Evolutionary conservation across 2,797 vertebrate species (phyloP), one percentile per base, ranked within the genome.

Genomic region (Amazonetta brasiliensis): DNA sequence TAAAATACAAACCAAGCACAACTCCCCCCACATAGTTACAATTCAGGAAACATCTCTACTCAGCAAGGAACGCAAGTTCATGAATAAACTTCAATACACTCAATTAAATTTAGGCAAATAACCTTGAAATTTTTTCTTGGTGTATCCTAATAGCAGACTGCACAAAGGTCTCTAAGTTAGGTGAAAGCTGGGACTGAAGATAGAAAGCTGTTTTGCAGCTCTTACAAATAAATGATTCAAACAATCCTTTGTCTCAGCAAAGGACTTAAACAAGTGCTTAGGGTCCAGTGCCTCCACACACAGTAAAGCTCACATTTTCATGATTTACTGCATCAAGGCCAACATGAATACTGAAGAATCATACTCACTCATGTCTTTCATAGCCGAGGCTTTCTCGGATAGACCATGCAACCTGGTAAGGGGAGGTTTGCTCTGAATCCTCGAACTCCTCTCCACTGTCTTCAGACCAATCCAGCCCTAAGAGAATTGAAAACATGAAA

Each of bases 381-480:
- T 98, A 98, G 96, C 98, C 96, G 7, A 98, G 98, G 90, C 97
- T 96, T 94, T 99, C 98, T 96, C 98, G 98, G 87, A 98, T 97
- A 95, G 98, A 99, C 99, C 99, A 99, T 1, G 98, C 98, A 94
- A 97, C 98, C 96, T 98, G 98, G 96, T 98, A 98, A 56, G 98
- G 98, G 55, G 98, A 98, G 78, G 98, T 97, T 95, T 98, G 98
- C 92, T 99, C 99, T 20, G 98, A 98, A 95, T 98, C 98, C 67
- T 99, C 98, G 43, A 98, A 97, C 23, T 99, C 99, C 91, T 99
- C 99, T 92, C 98, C 98, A 81, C 99, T 99, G 96, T 99, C 99
- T 97, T 99, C 99, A 88, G 99, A 99, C 99, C 99, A 99, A 97
- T 99, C 99, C 98, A 99, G 96, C 89, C 99, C 99, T 99, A 97